Conservation (phyloP, 2,797 vertebrate species). For the Tenualosa ilisha region DNA sequence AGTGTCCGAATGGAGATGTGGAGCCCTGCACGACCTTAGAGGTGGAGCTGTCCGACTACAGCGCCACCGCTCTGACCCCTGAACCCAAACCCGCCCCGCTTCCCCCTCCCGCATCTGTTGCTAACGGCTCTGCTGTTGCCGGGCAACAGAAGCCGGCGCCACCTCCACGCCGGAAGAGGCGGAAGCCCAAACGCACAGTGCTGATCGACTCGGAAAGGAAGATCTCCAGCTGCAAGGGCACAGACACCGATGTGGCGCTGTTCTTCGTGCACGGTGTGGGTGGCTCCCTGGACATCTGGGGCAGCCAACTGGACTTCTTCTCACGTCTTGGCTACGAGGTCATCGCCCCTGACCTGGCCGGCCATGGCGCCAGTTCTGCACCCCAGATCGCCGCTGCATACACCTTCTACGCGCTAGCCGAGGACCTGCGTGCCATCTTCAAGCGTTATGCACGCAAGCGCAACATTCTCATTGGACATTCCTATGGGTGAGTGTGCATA, state of each 20-base stretch:
- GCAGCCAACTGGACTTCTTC: slow-evolving; percentile 94
- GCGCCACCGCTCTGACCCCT: slow-evolving; percentile 63
- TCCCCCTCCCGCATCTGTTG: slow-evolving; percentile 33
- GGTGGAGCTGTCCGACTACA: slow-evolving; percentile 82
- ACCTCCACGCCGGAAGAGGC: slow-evolving; percentile 74
- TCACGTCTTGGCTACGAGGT: slow-evolving; percentile 91
- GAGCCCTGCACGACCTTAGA: slow-evolving; percentile 83
- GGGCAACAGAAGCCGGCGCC: slow-evolving; percentile 75
- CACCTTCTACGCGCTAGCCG: slow-evolving; percentile 93
- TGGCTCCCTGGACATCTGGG: slow-evolving; percentile 95
- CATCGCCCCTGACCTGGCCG: slow-evolving; percentile 90
- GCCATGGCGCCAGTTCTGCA: slow-evolving; percentile 88
- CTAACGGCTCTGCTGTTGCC: not conserved
- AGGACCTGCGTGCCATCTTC: slow-evolving; percentile 92
- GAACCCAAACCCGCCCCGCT: slow-evolving; percentile 66
- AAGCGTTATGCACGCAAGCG: slow-evolving; percentile 90
- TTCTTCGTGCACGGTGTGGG: slow-evolving; percentile 97
- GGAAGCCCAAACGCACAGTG: slow-evolving; percentile 88
- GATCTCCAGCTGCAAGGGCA: slow-evolving; percentile 93
- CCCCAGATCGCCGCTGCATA: slow-evolving; percentile 92
- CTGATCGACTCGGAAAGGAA: slow-evolving; percentile 85
- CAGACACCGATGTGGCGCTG: slow-evolving; percentile 86
- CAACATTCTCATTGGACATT: slow-evolving; percentile 94
- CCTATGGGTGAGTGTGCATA: slow-evolving; percentile 83
- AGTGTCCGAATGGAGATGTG: slow-evolving; percentile 79